Percentiles rank a stretch among this genome's conserved stretches.
Evolutionary conservation across 2,888 invertebrate species (phyloP).

Genomic region (Palloptera scutellata): DNA sequence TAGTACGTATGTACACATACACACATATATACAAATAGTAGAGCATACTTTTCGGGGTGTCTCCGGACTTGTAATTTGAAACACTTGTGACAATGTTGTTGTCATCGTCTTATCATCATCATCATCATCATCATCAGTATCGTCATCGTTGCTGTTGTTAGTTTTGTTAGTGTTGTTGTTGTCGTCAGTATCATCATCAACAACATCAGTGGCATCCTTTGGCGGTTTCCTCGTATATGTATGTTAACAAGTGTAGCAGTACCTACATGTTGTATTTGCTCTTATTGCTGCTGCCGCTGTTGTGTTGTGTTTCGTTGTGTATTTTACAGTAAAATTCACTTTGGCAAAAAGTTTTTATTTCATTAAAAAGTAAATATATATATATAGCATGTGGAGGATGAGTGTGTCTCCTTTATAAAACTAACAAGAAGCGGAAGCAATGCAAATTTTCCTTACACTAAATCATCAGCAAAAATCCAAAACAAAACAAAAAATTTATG

Average conservation of each 20-base stretch:
- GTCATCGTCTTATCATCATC: conserved; percentile 31
- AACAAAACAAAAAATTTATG: conserved; percentile 12
- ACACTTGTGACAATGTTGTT: conserved; percentile 58
- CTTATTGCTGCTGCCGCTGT: neutral
- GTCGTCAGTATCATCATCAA: neutral
- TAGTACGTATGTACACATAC: neutral
- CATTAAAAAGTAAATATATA: conserved; percentile 45
- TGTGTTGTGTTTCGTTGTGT: conserved; percentile 8
- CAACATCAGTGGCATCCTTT: neutral
- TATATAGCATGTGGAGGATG: conserved; percentile 6
- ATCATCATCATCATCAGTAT: conserved; percentile 24
- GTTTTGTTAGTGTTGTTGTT: conserved; percentile 23
- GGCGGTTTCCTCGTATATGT: conserved; percentile 36
- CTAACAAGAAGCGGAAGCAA: conserved; percentile 13
- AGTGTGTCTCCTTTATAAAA: neutral
- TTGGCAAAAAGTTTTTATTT: conserved; percentile 57
- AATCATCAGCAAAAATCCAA: conserved; percentile 52
- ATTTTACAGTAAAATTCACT: conserved; percentile 55
- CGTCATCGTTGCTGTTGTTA: conserved; percentile 33
- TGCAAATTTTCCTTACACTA: conserved; percentile 38
- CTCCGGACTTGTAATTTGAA: conserved; percentile 53
- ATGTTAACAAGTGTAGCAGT: neutral
- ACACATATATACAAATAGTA: conserved; percentile 37
- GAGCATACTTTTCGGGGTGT: conserved; percentile 43
- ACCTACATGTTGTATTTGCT: neutral